Evolutionary conservation across 1,140 invertebrate species (phyloP), one percentile per base, ranked within the genome.

Genomic region (Cryptotermes secundus): DNA sequence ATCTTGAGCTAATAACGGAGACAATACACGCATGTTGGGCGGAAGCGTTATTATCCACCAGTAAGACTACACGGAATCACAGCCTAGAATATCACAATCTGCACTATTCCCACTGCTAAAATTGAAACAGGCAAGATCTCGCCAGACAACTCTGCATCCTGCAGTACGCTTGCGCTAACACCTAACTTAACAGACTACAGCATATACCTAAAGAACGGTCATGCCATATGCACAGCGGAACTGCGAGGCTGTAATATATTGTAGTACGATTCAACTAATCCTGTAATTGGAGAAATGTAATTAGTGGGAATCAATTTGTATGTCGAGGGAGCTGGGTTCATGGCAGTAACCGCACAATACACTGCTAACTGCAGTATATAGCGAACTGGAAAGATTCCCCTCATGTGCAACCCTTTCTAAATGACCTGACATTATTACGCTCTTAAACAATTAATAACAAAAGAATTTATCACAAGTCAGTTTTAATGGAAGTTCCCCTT

Each of bases 251-350:
- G 26, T 31, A 72, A 31, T 31, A n/a, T 4, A 72, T 72, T 72
- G 26, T 31, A 72, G 26, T 12, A 72, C 4, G 59, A 72, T n/a
- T 31, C 59, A 31, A 14, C 10, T 72, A 72, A 72, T 72, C 59
- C 59, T 72, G 59, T 72, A 72, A 72, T 72, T 72, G 59, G 59
- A 72, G 59, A 72, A 72, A 72, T 6, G 59, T 31, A 72, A 72
- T 72, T 72, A 72, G n/a, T 31, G 59, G 59, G n/a, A 72, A 72
- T 72, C 59, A 72, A 72, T 72, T 72, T 72, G 59, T 72, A 31
- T 72, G 59, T n/a, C 31, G 26, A n/a, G 26, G 59, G 26, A 31
- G 59, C 26, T 2, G n/a, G 59, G 59, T 72, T 59, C 59, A 26
- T 0, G 59, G 2, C 31, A 72, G 31, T 72, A 26, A 72, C 59